Evolutionary conservation across 2,113 vertebrate species (phyloP).

Genomic region (Vulpes vulpes): DNA sequence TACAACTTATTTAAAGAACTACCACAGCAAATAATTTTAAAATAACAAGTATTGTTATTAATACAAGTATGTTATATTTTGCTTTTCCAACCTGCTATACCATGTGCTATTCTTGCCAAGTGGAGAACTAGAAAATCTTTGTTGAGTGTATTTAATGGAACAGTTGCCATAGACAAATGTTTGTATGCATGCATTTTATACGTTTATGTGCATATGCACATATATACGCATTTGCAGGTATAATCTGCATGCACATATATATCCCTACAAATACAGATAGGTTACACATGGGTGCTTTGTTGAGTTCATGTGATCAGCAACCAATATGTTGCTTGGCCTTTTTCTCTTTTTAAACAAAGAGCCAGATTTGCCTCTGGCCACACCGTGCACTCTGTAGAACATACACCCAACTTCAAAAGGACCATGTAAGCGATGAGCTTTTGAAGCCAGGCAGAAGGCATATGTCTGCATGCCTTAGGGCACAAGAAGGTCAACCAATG

Average conservation of each 20-base stretch:
- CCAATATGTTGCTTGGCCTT: constrained; percentile 56
- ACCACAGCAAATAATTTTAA: background rate
- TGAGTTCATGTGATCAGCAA: constrained; percentile 62
- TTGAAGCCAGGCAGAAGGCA: constrained; percentile 77
- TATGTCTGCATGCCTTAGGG: constrained; percentile 77
- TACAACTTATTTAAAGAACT: constrained; percentile 43
- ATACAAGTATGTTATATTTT: background rate
- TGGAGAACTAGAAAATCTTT: constrained; percentile 16
- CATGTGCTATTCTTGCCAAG: background rate
- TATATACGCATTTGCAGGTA: background rate
- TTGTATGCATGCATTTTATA: background rate
- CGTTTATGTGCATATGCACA: background rate
- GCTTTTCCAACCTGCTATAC: background rate
- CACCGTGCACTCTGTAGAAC: constrained; percentile 69
- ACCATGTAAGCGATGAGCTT: constrained; percentile 68
- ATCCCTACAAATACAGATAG: background rate
- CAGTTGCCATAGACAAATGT: background rate
- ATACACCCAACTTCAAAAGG: constrained; percentile 77
- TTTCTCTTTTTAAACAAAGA: constrained; percentile 77
- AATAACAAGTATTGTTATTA: background rate
- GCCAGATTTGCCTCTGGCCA: constrained; percentile 79
- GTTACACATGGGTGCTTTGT: background rate
- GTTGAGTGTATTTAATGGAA: background rate
- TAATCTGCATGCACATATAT: background rate
- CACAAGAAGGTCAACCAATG: constrained; percentile 70